Percentiles rank a stretch among this genome's conserved stretches.
Conservation (phyloP, 2,888 invertebrate genomes). For the Emmelina monodactyla region DNA sequence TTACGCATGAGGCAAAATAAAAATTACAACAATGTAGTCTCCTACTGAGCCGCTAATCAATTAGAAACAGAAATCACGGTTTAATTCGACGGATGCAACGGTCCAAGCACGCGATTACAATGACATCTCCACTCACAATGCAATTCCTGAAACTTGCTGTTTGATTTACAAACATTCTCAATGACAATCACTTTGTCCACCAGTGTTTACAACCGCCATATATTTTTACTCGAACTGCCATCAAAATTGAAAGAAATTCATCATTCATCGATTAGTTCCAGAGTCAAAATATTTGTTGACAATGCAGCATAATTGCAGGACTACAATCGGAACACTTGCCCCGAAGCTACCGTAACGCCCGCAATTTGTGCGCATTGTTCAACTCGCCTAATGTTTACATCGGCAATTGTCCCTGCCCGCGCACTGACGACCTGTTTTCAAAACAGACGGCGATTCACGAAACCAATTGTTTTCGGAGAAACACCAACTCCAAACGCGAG, state of each 20-base stretch:
- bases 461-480: constrained; percentile 34
- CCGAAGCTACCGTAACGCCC: constrained; percentile 65
- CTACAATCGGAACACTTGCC: constrained; percentile 61
- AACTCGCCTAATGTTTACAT: constrained; percentile 53
- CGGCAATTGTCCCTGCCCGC: constrained; percentile 54
- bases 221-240: constrained; percentile 53
- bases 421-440: constrained; percentile 52
- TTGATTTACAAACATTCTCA: constrained; percentile 36
- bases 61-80: no score
- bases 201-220: constrained; percentile 55
- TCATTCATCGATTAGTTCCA: constrained; percentile 65
- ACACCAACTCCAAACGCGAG: not conserved
- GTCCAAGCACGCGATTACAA: constrained; percentile 25
- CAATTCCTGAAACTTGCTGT: constrained; percentile 44
- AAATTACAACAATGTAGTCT: no score
- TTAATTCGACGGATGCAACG: constrained; percentile 21
- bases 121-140: constrained; percentile 33
- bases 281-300: constrained; percentile 58
- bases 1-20: no score
- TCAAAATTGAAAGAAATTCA: constrained; percentile 59
- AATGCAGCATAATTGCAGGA: constrained; percentile 54
- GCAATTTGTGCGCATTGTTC: constrained; percentile 62
- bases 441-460: constrained; percentile 47
- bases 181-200: constrained; percentile 52
- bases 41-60: no score